These are phyloP conservation scores for Casuarius casuarius DNA, from an alignment of 2,113 vertebrate genomes.

Conservation along the genomic window DNA sequence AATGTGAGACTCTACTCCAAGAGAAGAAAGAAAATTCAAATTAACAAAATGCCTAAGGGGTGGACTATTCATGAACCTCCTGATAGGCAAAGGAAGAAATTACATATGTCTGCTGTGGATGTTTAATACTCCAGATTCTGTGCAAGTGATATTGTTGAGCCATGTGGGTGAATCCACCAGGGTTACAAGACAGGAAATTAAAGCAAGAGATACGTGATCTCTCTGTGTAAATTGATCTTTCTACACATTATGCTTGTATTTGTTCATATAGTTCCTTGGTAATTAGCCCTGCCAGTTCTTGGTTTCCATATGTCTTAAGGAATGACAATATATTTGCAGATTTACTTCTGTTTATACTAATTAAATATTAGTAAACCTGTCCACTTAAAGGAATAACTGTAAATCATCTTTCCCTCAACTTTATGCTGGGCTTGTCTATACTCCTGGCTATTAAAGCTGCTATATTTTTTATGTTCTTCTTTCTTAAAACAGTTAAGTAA, in stretches of 20 bases:
- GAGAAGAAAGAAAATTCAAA: neutral
- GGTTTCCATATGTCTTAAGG: neutral
- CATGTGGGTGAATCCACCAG: neutral
- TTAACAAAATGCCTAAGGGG: neutral
- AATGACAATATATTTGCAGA: neutral
- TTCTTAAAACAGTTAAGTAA: slow-evolving; percentile 17
- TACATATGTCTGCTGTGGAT: neutral
- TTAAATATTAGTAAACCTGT: slow-evolving; percentile 30
- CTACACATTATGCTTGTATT: neutral
- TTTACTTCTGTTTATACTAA: neutral
- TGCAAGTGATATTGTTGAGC: neutral
- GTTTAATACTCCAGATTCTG: neutral
- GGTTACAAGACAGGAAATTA: neutral
- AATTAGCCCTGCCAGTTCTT: neutral
- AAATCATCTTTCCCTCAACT: neutral
- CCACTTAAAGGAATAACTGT: neutral
- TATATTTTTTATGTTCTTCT: slow-evolving; percentile 32
- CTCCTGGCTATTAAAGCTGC: neutral
- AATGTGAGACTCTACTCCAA: neutral
- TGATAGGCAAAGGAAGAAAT: neutral
- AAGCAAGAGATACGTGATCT: neutral
- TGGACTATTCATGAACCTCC: neutral
- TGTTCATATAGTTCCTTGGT: neutral
- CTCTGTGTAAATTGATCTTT: neutral
- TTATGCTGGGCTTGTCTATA: neutral